Evolutionary conservation across 1,140 invertebrate species (phyloP), one percentile per base, ranked within the genome.

Genomic region (Acromyrmex heyeri): DNA sequence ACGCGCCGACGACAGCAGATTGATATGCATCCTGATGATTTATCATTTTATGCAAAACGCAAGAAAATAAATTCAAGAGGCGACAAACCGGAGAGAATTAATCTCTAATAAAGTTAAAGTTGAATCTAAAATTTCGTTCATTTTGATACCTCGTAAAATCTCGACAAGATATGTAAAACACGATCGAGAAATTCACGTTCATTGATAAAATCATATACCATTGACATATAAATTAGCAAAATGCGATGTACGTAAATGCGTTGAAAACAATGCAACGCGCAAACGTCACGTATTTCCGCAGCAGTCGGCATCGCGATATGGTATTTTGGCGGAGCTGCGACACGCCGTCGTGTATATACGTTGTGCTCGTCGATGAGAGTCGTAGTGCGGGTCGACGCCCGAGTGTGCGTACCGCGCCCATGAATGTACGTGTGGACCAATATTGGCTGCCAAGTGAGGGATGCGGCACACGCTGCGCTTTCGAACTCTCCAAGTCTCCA

Each of bases 361-460:
- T 53, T 27, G 55, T 27, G 55, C 44, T n/a, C 27, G 4, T 50
- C 70, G 18, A 61, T 27, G 70, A 48, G 57, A 44, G 3, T 30
- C 24, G n/a, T 24, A 62, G 30, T 30, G 69, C 69, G 30, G 61
- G 12, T 67, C 82, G 82, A 44, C 64, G 72, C 59, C 44, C 82
- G 53, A 57, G 38, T 48, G 38, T 83, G 81, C 44, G 69, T 83
- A 4, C 57, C 69, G 38, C 55, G 18, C 14, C n/a, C 62, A 30
- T 30, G 44, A n/a, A 50, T 59, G n/a, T 89, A 85, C 34, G 87
- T 86, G 92, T 90, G 87, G 92, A 90, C 91, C 91, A 92, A 93
- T 93, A 93, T 93, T 90, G 91, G 88, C 87, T 92, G 86, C 86
- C 91, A 89, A 92, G 91, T 92, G 91, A 92, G 88, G 90, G 91